Conservation (phyloP, 2,888 invertebrate genomes). For the Saturnia pavonia region DNA sequence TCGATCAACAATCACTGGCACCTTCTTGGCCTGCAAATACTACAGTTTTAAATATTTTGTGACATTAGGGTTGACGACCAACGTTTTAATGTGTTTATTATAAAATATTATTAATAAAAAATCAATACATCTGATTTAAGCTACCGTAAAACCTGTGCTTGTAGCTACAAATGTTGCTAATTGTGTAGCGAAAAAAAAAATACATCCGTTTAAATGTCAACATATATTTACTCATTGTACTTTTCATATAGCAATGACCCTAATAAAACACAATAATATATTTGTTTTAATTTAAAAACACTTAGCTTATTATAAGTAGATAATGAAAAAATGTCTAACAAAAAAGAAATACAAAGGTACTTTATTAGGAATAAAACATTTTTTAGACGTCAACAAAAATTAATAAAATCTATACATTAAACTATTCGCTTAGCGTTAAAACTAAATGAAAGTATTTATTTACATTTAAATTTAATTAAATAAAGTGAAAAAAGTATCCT, state of each 20-base stretch:
- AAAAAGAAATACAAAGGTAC: conserved; percentile 69
- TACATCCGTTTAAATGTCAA: conserved; percentile 33
- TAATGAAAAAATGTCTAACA: conserved; percentile 61
- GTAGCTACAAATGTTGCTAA: conserved; percentile 51
- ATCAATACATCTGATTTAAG: conserved; percentile 43
- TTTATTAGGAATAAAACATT: conserved; percentile 74
- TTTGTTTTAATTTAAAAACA: conserved; percentile 35
- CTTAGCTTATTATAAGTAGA: conserved; percentile 52
- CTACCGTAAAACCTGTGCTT: conserved; percentile 68
- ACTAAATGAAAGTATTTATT: conserved; percentile 49
- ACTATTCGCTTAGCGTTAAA: conserved; percentile 63
- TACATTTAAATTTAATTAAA: conserved; percentile 49
- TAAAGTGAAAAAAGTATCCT: conserved; percentile 24
- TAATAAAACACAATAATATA: conserved; percentile 14
- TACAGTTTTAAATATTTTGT: background rate
- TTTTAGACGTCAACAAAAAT: conserved; percentile 72
- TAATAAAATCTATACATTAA: conserved; percentile 48
- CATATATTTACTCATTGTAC: conserved; percentile 69
- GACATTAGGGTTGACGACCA: conserved; percentile 47
- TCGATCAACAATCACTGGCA: background rate
- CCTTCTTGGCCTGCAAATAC: no score
- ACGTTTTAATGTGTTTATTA: conserved; percentile 37
- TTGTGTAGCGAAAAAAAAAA: conserved; percentile 58
- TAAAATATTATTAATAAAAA: conserved; percentile 24
- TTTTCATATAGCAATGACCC: conserved; percentile 28